Evolutionary conservation across 2,113 vertebrate genomes (phyloP), one percentile per base, ranked within the genome.

Genomic region (Microcebus murinus): DNA sequence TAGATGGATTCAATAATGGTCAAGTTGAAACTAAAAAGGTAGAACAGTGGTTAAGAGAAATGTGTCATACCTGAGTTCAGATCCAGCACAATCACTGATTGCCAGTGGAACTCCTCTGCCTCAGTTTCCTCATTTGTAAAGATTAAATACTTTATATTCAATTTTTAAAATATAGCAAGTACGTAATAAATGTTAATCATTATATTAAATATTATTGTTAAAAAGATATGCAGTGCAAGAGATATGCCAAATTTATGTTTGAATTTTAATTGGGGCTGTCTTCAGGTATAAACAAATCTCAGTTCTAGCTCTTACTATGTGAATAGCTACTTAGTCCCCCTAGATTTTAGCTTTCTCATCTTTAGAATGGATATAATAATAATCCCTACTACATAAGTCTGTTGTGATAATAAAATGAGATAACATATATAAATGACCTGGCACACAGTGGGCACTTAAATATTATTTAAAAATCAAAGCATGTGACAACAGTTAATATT

Each of bases 401-500:
- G 0, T 63, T n/a, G 2, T 48, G 57, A 86, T 18, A 73, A 93
- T 83, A 83, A 92, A 85, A 89, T 92, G 39, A 85, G 23, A 11
- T 79, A 76, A n/a, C 11, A 65, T 57, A 80, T 85, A 91, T 91
- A 93, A 86, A 90, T 91, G 68, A 74, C 45, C 31, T 83, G 55
- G 23, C 80, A 92, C 29, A 77, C 23, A 95, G 61, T 84, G 42
- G 52, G 52, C 87, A 89, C 73, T 77, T 65, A 94, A 95, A 86
- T 82, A 68, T 89, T 70, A 63, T 76, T 34, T 31, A 80, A 73
- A 83, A 88, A 90, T 88, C 50, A 89, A 96, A 91, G 88, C 67
- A 79, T 91, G 14, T 20, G 94, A 65, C 34, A 76, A 89, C 93
- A 96, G 73, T 45, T 84, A 91, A 91, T 77, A 70, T 89, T 89